A percentile compares a stretch with the other conserved stretches of the same genome.
phyloP scores from a whole-genome alignment of 2,888 invertebrate species.

The Scrobipalpa costella region DNA sequence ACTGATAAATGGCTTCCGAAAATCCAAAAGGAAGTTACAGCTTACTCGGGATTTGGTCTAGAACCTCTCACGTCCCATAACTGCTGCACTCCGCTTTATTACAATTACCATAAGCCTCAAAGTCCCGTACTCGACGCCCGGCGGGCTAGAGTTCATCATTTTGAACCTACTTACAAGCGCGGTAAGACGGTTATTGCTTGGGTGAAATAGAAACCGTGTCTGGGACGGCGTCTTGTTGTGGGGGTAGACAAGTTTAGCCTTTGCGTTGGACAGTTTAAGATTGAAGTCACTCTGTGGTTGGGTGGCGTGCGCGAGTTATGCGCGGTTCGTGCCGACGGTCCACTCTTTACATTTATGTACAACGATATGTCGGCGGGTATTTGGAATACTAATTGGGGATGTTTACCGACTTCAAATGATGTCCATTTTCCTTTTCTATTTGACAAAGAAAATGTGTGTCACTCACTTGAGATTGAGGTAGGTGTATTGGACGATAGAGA shows the following conservation, averaged over 20 bases:
- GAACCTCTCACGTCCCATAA: conserved; percentile 82
- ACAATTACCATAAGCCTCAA: conserved; percentile 82
- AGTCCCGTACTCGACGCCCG: conserved; percentile 77
- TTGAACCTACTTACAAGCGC: conserved; percentile 76
- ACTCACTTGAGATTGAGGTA: not conserved
- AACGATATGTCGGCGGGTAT: conserved; percentile 77
- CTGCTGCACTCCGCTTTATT: conserved; percentile 82
- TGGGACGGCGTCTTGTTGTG: conserved; percentile 60
- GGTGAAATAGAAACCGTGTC: conserved; percentile 76
- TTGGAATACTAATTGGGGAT: conserved; percentile 79
- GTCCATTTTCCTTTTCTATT: conserved; percentile 54
- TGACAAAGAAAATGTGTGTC: not conserved
- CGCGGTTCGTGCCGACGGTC: conserved; percentile 76
- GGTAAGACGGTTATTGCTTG: conserved; percentile 79
- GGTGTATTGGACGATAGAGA: not conserved
- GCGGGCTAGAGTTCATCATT: conserved; percentile 70
- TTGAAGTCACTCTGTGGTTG: conserved; percentile 57
- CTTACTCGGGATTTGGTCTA: conserved; percentile 82
- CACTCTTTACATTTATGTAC: conserved; percentile 80
- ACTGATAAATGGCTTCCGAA: conserved; percentile 83
- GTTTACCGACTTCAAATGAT: conserved; percentile 63
- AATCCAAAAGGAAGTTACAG: conserved; percentile 83
- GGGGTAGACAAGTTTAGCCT: conserved; percentile 66
- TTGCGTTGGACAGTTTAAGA: conserved; percentile 64
- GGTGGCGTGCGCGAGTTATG: conserved; percentile 67